phyloP scores from a whole-genome alignment of 2,113 vertebrate genomes.

The Columba livia region DNA sequence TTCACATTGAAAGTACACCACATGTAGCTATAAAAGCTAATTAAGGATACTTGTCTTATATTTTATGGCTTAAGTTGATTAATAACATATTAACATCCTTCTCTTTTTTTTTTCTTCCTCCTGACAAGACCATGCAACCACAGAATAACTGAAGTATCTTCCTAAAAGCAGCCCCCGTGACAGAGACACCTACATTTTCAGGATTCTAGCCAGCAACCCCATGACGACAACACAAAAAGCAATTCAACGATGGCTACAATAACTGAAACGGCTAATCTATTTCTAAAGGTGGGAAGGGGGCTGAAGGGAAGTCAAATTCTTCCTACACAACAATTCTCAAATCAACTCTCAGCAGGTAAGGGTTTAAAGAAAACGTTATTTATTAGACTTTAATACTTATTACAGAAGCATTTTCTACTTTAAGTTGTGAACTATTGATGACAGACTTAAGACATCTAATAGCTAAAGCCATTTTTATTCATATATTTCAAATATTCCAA shows the following conservation, averaged over 20 bases:
- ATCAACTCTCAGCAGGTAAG: background rate
- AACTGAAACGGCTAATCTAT: background rate
- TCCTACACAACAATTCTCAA: background rate
- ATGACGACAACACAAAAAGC: background rate
- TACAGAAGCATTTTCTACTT: background rate
- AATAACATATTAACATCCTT: background rate
- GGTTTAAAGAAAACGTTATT: background rate
- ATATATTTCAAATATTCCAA: background rate
- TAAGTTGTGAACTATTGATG: background rate
- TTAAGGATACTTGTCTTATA: background rate
- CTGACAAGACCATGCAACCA: background rate
- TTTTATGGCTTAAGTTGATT: background rate
- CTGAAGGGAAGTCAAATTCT: background rate
- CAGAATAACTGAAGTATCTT: background rate
- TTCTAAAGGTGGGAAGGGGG: background rate
- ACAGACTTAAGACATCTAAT: background rate
- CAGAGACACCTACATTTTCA: background rate
- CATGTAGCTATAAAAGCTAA: background rate
- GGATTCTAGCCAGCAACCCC: background rate
- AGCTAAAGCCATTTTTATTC: background rate
- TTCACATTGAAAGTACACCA: background rate
- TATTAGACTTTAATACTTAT: background rate
- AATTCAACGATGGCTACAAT: background rate
- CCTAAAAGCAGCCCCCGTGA: background rate
- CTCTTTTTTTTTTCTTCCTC: background rate